Base-by-base conservation (phyloP, 2,113 vertebrate genomes). In the Clarias macrocephalus region DNA sequence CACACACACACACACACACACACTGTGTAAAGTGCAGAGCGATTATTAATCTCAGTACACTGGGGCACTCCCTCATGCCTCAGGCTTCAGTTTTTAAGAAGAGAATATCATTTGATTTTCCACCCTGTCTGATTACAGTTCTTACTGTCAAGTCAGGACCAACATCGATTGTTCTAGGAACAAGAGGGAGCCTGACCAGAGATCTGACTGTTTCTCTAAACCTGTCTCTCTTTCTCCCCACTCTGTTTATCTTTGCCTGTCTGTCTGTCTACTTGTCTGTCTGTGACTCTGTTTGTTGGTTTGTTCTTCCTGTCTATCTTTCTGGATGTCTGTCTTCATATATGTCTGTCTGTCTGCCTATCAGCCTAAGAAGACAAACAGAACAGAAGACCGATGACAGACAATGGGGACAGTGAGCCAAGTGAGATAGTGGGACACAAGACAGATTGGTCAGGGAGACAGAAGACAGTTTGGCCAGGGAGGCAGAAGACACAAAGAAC, bases 51-150 rank as follows among this genome's bases (percentile, higher is more conserved):
- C 25, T 56, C 37, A 25, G 72, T 25, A 13, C 37, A 52, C 21
- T 25, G 5, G 0, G 48, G 12, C 9, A 52, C 11, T 23, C 15
- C 25, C 23, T n/a, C 1, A 23, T 75, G 63, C 82, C 83, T 60
- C 59, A 15, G 23, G 28, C 28, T 56, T 83, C 73, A 77, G 86
- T 88, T 89, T 91, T 83, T 84, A 48, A 82, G 62, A 23, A 73
- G 33, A 81, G 25, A 79, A 13, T 25, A 52, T 48, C 52, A 77
- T 37, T 62, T n/a, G 16, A 62, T 86, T 89, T 75, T 65, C 76
- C 48, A 48, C 83, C 84, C 73, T 7, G 65, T 83, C 33, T 91
- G 87, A 90, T 89, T 92, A 87, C 84, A 89, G 62, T 73, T 82
- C 33, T 63, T 62, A 72, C 87, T 73, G 80, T 57, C 19, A 76